These are phyloP conservation scores for Glyptemys insculpta DNA, from an alignment of 2,797 vertebrate genomes.

Conservation along the genomic window DNA sequence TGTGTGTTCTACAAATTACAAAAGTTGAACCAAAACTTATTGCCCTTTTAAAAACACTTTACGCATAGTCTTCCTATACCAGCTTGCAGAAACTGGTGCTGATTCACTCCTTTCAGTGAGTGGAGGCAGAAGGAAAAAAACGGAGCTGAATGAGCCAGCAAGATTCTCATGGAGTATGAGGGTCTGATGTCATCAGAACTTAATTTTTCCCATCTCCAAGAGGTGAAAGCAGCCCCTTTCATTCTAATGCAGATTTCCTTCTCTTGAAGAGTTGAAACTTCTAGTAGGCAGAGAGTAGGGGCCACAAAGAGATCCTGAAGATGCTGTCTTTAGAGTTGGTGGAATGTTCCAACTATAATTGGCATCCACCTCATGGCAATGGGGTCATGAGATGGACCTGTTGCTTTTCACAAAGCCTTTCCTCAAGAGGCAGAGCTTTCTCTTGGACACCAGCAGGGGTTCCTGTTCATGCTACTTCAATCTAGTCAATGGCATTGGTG, in stretches of 20 bases:
- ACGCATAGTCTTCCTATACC: background rate
- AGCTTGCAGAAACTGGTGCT: background rate
- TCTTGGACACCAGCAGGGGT: background rate
- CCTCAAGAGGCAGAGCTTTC: background rate
- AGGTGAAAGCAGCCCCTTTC: background rate
- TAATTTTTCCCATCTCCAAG: background rate
- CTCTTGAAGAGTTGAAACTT: background rate
- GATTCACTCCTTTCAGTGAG: background rate
- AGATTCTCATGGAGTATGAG: background rate
- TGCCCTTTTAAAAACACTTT: background rate
- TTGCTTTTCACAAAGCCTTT: background rate
- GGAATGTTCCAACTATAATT: background rate
- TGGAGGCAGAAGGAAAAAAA: background rate
- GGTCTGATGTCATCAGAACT: background rate
- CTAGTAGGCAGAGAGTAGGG: background rate
- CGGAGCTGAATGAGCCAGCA: background rate
- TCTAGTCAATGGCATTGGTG: background rate
- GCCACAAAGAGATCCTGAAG: background rate
- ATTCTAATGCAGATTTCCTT: background rate
- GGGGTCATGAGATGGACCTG: background rate
- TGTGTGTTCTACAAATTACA: background rate
- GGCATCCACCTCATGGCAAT: background rate
- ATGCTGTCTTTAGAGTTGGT: background rate
- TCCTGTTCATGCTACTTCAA: background rate
- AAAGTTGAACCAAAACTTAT: background rate